Evolutionary conservation across 2,797 vertebrate species (phyloP).

Genomic region (Antrozous pallidus): DNA sequence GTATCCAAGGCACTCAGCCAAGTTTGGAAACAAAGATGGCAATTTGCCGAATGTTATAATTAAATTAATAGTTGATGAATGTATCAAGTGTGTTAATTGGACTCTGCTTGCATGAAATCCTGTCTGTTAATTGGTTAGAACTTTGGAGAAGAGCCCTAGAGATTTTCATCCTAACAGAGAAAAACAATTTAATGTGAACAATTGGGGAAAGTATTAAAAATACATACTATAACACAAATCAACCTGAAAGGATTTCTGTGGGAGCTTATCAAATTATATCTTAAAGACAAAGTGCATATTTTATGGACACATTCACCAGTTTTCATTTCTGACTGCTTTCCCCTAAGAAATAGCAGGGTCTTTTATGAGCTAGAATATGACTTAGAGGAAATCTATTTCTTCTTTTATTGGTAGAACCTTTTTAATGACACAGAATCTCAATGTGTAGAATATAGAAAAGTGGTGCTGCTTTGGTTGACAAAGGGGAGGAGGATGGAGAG

Average conservation of each 20-base stretch:
- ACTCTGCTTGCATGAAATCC: constrained; percentile 39
- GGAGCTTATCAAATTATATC: neutral
- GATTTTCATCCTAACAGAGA: constrained; percentile 8
- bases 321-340: neutral
- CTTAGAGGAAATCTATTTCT: neutral
- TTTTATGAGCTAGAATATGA: neutral
- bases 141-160: constrained; percentile 29
- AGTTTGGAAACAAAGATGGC: neutral
- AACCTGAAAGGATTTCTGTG: neutral
- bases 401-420: neutral
- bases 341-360: neutral
- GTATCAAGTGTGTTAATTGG: constrained; percentile 57
- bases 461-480: neutral
- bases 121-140: constrained; percentile 45
- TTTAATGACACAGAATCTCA: neutral
- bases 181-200: neutral
- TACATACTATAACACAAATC: neutral
- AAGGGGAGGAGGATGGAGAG: neutral
- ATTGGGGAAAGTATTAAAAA: neutral
- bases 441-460: neutral
- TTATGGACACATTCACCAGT: neutral
- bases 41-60: constrained; percentile 62
- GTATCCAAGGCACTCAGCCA: constrained; percentile 25
- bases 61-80: constrained; percentile 67
- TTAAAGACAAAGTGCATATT: neutral